Percentiles rank a stretch among this genome's conserved stretches.
phyloP scores from a whole-genome alignment of 2,113 vertebrate species.

The Phylloscopus whistleri region DNA sequence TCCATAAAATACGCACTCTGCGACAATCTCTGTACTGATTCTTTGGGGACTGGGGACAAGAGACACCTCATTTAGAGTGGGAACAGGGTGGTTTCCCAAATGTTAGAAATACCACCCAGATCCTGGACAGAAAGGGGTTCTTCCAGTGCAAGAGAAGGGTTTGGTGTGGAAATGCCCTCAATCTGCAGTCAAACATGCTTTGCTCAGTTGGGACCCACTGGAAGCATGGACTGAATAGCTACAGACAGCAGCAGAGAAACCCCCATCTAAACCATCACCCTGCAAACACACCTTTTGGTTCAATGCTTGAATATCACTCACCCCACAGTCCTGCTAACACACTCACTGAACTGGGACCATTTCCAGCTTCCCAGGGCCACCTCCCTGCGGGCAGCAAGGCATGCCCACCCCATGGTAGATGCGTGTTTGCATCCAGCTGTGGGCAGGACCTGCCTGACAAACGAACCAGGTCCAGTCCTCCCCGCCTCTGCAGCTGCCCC shows the following conservation, averaged over 20 bases:
- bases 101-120: background rate
- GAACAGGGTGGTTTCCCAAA: background rate
- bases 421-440: background rate
- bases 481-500: background rate
- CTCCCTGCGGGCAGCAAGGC: background rate
- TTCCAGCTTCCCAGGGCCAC: background rate
- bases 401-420: rapidly evolving
- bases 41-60: background rate
- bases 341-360: background rate
- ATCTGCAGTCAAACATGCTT: background rate
- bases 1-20: background rate
- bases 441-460: background rate
- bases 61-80: background rate
- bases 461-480: background rate
- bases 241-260: background rate
- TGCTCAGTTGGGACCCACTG: background rate
- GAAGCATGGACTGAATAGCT: background rate
- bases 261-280: background rate
- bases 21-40: background rate
- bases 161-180: background rate
- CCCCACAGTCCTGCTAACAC: background rate
- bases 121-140: background rate
- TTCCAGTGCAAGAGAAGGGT: background rate
- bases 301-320: background rate
- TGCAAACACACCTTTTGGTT: background rate